Evolutionary conservation across 53 echinoderm and acorn worm species (phyloP), one percentile per base, ranked within the genome.

Genomic region (Echinarachnius parma): DNA sequence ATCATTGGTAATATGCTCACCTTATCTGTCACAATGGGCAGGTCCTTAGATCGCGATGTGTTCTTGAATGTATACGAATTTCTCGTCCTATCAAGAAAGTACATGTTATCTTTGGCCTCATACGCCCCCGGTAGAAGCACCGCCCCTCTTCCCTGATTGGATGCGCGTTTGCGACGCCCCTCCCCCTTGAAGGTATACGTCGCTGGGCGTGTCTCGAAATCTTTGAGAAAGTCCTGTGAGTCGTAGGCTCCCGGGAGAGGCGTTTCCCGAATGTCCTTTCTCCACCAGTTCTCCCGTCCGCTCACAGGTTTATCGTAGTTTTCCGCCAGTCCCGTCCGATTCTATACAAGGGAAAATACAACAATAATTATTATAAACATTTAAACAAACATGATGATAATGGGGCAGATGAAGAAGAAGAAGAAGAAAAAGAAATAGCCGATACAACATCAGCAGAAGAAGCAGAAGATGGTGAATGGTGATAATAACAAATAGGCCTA

Each of bases 101-200:
- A 85, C 33, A 83, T 53, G 25, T 88, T 42, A 61, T 88, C 88
- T 7, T 88, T 65, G 9, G 61, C 61, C 34, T 91, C 87, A 28
- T 98, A 98, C 5, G 98, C 98, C 26, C 98, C 98, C 1, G 98
- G 98, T 31, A 98, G 44, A 5, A 98, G 63, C 2, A 70, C 75
- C 18, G 62, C 83, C 31, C 98, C 98, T 59, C 79, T 82, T 23
- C 78, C 64, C 71, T 84, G 81, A 4, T 62, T 76, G 35, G 84
- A 82, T 0, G 91, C 88, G 13, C 70, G 78, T 50, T 81, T 82
- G 56, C 86, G 85, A 13, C 98, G 81, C 22, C 98, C 98, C 46
- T 98, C 98, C 35, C 81, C 82, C 44, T 98, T 98, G 78, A 98
- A 98, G 62, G 76, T 42, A 54, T 92, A 98, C 11, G 98, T 92